Conservation (phyloP, 2,888 invertebrate species). For the Nephrotoma guestfalica region DNA sequence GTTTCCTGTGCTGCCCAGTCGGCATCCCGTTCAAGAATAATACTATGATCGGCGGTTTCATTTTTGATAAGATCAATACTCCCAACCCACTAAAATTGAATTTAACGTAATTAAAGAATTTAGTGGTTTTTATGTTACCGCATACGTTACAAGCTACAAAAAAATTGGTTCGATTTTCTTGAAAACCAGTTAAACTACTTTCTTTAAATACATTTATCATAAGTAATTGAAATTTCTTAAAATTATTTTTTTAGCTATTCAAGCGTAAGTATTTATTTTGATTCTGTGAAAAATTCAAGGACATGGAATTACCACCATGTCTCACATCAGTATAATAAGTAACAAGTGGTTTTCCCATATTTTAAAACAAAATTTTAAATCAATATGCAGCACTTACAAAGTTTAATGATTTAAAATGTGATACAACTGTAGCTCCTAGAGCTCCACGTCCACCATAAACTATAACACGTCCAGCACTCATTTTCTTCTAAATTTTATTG, state of each 20-base stretch:
- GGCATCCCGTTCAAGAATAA: slow-evolving; percentile 64
- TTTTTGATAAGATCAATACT: slow-evolving; percentile 72
- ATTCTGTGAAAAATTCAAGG: not conserved
- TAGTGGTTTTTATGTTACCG: not conserved
- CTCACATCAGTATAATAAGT: not conserved
- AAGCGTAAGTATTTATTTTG: not conserved
- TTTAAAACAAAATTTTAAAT: not conserved
- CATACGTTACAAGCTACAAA: not conserved
- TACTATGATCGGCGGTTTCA: slow-evolving; percentile 77
- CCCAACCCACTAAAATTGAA: slow-evolving; percentile 56
- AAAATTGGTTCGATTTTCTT: not conserved
- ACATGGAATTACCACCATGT: not conserved
- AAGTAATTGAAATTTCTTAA: not conserved
- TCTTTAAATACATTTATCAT: not conserved
- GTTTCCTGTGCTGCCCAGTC: slow-evolving; percentile 66
- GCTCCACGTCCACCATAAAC: slow-evolving; percentile 96
- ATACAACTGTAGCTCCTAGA: slow-evolving; percentile 76
- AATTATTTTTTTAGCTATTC: not conserved
- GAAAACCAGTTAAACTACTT: slow-evolving; percentile 2
- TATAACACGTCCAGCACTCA: slow-evolving; percentile 57
- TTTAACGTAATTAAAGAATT: not conserved
- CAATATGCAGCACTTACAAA: slow-evolving; percentile 45
- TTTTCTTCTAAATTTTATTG: slow-evolving; percentile 17
- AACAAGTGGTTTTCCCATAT: not conserved
- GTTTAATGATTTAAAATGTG: slow-evolving; percentile 76